Evolutionary conservation across 2,113 vertebrate species (phyloP).

Genomic region (Atractosteus spatula): DNA sequence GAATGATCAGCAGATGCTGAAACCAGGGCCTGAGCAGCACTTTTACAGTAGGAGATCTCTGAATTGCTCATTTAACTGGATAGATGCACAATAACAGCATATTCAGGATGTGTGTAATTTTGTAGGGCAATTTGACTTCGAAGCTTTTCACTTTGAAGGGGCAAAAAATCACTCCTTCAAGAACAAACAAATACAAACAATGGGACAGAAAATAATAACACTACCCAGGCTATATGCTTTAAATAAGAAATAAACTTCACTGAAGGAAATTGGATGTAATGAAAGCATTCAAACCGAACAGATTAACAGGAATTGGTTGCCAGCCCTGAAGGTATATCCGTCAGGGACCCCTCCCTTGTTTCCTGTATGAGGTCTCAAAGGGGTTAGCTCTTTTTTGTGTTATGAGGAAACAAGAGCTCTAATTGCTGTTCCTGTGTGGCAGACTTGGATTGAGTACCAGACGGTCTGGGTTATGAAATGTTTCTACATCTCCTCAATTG

Average conservation of each 20-base stretch:
- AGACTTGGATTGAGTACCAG: constrained; percentile 2
- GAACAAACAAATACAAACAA: constrained; percentile 3
- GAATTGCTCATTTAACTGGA: constrained; percentile 14
- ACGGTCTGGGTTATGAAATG: constrained; percentile 6
- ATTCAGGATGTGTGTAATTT: constrained; percentile 7
- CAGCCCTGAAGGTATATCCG: constrained; percentile 6
- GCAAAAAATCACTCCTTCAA: background rate
- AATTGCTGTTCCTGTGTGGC: constrained; percentile 25
- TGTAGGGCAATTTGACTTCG: background rate
- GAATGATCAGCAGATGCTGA: constrained; percentile 55
- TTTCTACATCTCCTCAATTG: background rate
- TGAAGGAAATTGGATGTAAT: constrained; percentile 15
- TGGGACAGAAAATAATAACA: background rate
- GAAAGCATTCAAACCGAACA: constrained; percentile 14
- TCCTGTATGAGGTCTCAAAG: constrained; percentile 6
- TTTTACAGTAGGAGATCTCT: constrained; percentile 6
- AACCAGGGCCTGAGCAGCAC: constrained; percentile 22
- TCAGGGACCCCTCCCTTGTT: constrained; percentile 3
- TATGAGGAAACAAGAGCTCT: constrained; percentile 15
- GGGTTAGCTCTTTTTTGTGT: constrained; percentile 1
- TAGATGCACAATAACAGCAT: background rate
- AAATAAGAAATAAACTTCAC: constrained; percentile 7
- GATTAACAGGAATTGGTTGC: constrained; percentile 13
- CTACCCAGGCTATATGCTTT: background rate
- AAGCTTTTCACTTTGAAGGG: constrained; percentile 9